These are phyloP conservation scores for Drosophila pullipes DNA, from an alignment of 2,888 invertebrate genomes.

Conservation along the genomic window DNA sequence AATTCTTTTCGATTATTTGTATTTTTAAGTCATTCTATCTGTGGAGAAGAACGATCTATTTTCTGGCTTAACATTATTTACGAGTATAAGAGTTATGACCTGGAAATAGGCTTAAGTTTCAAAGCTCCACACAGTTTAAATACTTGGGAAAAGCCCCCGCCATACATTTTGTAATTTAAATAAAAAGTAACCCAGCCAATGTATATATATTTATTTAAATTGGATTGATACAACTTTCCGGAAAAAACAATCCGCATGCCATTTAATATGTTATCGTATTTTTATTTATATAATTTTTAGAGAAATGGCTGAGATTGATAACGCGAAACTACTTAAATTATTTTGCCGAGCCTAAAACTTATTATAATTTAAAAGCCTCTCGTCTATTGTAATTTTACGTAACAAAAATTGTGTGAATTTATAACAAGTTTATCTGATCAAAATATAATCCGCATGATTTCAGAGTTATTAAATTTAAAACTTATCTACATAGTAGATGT, in stretches of 20 bases:
- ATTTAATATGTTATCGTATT: background rate
- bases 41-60: background rate
- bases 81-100: background rate
- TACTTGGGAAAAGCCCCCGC: background rate
- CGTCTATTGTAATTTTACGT: slow-evolving; percentile 1
- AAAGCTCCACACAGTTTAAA: background rate
- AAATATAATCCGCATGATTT: background rate
- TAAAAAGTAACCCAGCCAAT: background rate
- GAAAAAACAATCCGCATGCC: background rate
- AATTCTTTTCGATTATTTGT: slow-evolving; percentile 50
- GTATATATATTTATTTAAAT: background rate
- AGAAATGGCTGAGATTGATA: background rate
- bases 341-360: background rate
- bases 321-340: background rate
- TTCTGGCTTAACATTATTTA: slow-evolving; percentile 18
- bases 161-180: background rate
- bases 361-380: slow-evolving; percentile 16
- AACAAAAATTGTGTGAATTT: background rate
- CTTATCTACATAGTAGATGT: background rate
- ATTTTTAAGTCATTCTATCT: slow-evolving; percentile 4
- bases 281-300: background rate
- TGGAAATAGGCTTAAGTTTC: background rate
- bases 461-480: background rate
- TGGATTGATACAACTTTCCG: background rate
- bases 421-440: background rate